phyloP scores from a whole-genome alignment of 2,113 vertebrate species.

The Sebastes fasciatus region DNA sequence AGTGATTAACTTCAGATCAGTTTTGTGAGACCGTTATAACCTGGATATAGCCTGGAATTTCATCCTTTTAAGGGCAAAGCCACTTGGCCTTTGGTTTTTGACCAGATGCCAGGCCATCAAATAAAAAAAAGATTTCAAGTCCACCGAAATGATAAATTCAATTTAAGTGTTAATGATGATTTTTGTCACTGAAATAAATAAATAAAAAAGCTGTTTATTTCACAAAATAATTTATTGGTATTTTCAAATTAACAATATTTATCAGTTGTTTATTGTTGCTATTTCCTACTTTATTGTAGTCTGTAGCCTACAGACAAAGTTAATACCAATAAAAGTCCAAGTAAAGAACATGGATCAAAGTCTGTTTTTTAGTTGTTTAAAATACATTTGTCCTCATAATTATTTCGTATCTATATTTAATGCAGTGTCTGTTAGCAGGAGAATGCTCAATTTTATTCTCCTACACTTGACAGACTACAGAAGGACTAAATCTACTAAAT shows the following conservation, averaged over 20 bases:
- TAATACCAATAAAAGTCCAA: neutral
- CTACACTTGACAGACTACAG: too few relatives aligned
- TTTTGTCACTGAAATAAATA: neutral
- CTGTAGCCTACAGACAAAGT: neutral
- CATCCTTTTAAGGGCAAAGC: neutral
- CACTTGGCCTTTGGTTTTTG: neutral
- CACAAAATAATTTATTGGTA: neutral
- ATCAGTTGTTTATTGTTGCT: neutral
- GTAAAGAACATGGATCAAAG: too few relatives aligned
- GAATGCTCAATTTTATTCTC: too few relatives aligned
- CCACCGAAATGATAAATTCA: neutral
- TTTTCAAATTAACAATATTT: neutral
- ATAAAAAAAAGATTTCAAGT: neutral
- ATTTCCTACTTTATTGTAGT: neutral
- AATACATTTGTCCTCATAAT: too few relatives aligned
- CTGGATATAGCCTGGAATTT: neutral
- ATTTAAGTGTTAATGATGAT: neutral
- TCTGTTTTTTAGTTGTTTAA: too few relatives aligned
- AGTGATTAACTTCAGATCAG: too few relatives aligned
- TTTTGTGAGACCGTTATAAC: too few relatives aligned
- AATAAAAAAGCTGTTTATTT: neutral
- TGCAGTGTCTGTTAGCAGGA: too few relatives aligned
- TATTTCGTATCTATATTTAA: too few relatives aligned
- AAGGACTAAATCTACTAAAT: too few relatives aligned
- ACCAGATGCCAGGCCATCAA: neutral